Base-by-base conservation (phyloP, 1,140 invertebrate genomes). In the Nephila pilipes region DNA sequence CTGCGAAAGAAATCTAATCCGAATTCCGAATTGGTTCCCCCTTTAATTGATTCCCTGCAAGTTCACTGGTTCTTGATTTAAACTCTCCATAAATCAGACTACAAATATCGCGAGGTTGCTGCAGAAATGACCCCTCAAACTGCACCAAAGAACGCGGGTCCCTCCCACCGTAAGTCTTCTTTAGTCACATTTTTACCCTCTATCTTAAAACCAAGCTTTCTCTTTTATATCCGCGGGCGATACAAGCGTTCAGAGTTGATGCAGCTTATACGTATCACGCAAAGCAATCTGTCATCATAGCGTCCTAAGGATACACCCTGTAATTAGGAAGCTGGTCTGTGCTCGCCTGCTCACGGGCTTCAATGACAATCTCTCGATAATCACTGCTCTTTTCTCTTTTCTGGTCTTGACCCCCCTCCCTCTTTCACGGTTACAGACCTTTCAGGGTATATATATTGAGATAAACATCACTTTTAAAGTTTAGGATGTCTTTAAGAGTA, bases 241-340 rank as follows among this genome's bases (percentile, higher is more conserved):
- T 90, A 90, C 88, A 90, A 90, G 88, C 88, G 88, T 81, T 90
- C 87, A 8, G 29, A 79, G 69, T 54, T 79, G 38, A 81, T 54
- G 80, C 79, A 83, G 90, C 90, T 46, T 91, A 91, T 91, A 91
- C 80, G 90, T 91, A 91, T 91, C 90, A 91, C 90, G 90, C 90
- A 85, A 91, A 85, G 90, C 90, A 91, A 91, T 91, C 90, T 91
- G 90, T 91, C 90, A 91, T 91, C 90, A 91, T 91, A 91, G 90
- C 90, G 90, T 91, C 90, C 90, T 69, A 36, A 36, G 90, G 90
- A 91, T 91, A 91, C 90, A 91, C 90, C 90, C 90, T 91, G 80
- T 91, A 91, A 91, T 91, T 91, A 91, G 81, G 80, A 85, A 79
- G 90, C 90, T 85, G 65, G 90, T 57, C 80, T 91, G 80, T 91